Percentiles rank a stretch among this genome's conserved stretches.
Conservation (phyloP, 2,888 invertebrate species). For the Cheilosia variabilis region DNA sequence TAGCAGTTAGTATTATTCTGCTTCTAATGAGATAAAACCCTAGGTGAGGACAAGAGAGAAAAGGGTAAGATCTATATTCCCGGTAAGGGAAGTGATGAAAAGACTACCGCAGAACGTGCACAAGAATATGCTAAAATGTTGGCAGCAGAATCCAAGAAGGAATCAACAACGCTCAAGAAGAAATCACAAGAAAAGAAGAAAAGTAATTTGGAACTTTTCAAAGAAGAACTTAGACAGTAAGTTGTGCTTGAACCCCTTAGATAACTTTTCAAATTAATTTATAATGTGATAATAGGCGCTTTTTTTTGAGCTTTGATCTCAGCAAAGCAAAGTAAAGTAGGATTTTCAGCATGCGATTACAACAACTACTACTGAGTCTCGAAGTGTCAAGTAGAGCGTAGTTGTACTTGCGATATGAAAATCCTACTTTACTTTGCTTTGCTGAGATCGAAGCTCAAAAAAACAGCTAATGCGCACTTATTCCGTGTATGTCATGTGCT, state of each 20-base stretch:
- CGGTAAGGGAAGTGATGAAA: slow-evolving; percentile 86
- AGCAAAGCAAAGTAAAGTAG: too few species aligned
- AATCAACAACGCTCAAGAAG: slow-evolving; percentile 86
- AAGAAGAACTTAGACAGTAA: slow-evolving; percentile 98
- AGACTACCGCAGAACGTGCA: slow-evolving; percentile 87
- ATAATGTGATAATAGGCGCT: background rate
- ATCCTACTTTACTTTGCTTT: too few species aligned
- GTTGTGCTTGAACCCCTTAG: slow-evolving; percentile 78
- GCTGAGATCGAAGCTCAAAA: too few species aligned
- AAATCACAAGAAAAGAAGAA: slow-evolving; percentile 94
- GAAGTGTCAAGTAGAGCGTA: too few species aligned
- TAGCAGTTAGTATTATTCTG: background rate
- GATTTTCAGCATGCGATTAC: too few species aligned
- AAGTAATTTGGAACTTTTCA: slow-evolving; percentile 98
- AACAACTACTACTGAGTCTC: too few species aligned
- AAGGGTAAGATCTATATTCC: slow-evolving; percentile 97
- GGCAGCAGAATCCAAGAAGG: slow-evolving; percentile 87
- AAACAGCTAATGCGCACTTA: background rate
- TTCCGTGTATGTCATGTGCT: background rate
- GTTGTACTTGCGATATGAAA: too few species aligned
- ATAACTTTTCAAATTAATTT: background rate
- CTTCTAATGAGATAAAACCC: background rate
- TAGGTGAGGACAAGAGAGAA: slow-evolving; percentile 94
- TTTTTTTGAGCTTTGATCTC: too few species aligned
- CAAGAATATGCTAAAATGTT: slow-evolving; percentile 88